phyloP scores from a whole-genome alignment of 2,888 invertebrate genomes.

The Temnothorax rugatulus region DNA sequence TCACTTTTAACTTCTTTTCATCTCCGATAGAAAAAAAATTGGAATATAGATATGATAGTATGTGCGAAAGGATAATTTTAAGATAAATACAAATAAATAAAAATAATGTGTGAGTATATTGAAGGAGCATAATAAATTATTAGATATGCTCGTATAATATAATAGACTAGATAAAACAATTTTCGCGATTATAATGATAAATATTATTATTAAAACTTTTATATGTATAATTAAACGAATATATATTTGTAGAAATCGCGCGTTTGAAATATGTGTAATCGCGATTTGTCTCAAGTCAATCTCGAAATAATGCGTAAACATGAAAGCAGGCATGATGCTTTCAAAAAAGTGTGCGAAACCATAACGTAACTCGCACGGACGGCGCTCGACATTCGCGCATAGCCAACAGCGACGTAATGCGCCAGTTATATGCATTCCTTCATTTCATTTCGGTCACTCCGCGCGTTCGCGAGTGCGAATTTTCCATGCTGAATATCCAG shows the following conservation, averaged over 20 bases:
- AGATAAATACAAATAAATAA: neutral
- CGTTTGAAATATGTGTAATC: neutral
- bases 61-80: neutral
- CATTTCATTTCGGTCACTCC: conserved; percentile 58
- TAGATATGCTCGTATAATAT: too few species aligned
- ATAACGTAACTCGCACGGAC: neutral
- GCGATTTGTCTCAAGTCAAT: neutral
- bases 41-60: conserved; percentile 25
- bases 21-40: conserved; percentile 59
- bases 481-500: conserved; percentile 57
- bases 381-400: conserved; percentile 58
- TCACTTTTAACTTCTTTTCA: conserved; percentile 60
- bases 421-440: conserved; percentile 62
- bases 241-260: neutral
- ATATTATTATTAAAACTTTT: neutral
- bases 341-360: neutral
- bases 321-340: neutral
- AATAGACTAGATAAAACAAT: neutral
- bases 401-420: conserved; percentile 47
- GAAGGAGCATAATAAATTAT: neutral
- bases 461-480: conserved; percentile 49
- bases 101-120: neutral
- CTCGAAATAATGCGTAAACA: neutral
- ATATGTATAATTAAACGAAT: neutral
- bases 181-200: neutral